Evolutionary conservation across 2,888 invertebrate genomes (phyloP).

Genomic region (Nephrocerus scutellatus): DNA sequence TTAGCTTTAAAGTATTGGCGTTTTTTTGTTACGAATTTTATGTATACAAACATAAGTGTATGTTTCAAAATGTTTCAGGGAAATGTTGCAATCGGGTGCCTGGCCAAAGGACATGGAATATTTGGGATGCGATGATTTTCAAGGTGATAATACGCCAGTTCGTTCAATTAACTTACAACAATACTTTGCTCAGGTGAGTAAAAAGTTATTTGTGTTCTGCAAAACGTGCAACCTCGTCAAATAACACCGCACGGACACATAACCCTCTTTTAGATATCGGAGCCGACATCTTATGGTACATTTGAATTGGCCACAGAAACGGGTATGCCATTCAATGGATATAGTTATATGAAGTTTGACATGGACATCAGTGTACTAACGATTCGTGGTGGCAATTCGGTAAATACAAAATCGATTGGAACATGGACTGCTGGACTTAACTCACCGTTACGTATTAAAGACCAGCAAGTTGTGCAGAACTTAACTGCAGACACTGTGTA

Average conservation of each 20-base stretch:
- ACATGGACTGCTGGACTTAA: conserved; percentile 72
- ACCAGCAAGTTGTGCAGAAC: conserved; percentile 62
- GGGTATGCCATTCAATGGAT: conserved; percentile 56
- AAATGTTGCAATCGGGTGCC: conserved; percentile 62
- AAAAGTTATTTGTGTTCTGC: conserved; percentile 17
- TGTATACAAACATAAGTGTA: not conserved
- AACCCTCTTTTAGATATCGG: conserved; percentile 51
- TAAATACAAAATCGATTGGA: conserved; percentile 64
- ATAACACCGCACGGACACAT: no score
- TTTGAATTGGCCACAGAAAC: conserved; percentile 57
- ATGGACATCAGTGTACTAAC: conserved; percentile 65
- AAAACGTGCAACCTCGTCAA: not conserved
- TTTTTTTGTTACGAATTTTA: conserved; percentile 2
- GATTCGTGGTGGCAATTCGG: conserved; percentile 65
- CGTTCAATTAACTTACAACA: conserved; percentile 64
- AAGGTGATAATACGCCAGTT: conserved; percentile 68
- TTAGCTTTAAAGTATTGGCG: conserved; percentile 63
- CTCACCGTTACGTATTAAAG: conserved; percentile 58
- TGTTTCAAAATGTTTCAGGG: conserved; percentile 47
- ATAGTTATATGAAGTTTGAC: conserved; percentile 67
- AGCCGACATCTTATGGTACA: conserved; percentile 64
- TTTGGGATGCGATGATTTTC: conserved; percentile 71
- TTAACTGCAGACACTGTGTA: conserved; percentile 78
- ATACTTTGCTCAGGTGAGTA: conserved; percentile 58
- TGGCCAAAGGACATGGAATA: conserved; percentile 70